Percentiles rank a stretch among this genome's conserved stretches.
These are phyloP conservation scores for Autographa pulchrina DNA, from an alignment of 2,888 invertebrate genomes.

Conservation along the genomic window DNA sequence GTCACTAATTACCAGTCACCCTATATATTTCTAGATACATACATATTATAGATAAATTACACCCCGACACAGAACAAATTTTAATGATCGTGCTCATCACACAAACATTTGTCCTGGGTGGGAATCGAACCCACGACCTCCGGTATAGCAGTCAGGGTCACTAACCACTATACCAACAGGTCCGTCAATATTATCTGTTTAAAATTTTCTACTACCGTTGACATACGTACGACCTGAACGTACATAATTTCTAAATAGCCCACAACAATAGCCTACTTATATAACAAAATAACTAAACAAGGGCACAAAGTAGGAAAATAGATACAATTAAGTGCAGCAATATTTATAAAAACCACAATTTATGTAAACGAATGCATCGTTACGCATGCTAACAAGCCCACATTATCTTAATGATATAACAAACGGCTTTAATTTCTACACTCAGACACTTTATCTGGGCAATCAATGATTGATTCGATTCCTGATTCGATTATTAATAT, in stretches of 20 bases:
- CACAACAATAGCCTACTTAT: neutral
- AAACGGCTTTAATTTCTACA: neutral
- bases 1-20: no score
- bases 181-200: no score
- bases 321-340: constrained; percentile 10
- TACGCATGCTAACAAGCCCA: constrained; percentile 20
- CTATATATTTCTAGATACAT: no score
- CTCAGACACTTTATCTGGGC: constrained; percentile 24
- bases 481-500: constrained; percentile 36
- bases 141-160: no score
- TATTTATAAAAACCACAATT: constrained; percentile 1
- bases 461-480: constrained; percentile 41
- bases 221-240: no score
- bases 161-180: no score
- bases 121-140: no score
- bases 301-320: constrained; percentile 8
- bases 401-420: constrained; percentile 26
- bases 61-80: no score
- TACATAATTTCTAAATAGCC: neutral
- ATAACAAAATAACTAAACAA: neutral
- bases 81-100: no score
- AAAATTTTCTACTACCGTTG: no score
- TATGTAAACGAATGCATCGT: constrained; percentile 12
- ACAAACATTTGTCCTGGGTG: no score
- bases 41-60: no score